These are phyloP conservation scores for Coremacera marginata DNA, from an alignment of 2,888 invertebrate genomes.

Conservation along the genomic window DNA sequence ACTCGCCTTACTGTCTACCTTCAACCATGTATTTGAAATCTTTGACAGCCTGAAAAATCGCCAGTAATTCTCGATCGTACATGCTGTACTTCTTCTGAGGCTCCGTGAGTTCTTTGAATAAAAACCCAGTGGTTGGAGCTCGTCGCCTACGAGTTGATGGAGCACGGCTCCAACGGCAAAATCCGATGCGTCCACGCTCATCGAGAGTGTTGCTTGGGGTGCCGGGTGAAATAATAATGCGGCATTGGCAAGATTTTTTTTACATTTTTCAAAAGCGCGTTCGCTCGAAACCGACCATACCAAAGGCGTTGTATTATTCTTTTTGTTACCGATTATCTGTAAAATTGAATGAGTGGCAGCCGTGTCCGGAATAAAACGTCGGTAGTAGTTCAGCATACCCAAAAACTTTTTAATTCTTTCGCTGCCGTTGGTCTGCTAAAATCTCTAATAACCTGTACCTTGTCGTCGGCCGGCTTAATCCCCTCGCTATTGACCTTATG, in stretches of 20 bases:
- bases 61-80: slow-evolving; percentile 28
- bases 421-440: slow-evolving; percentile 43
- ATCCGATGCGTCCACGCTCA: too few species aligned
- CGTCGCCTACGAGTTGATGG: too few species aligned
- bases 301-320: slow-evolving; percentile 38
- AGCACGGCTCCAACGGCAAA: too few species aligned
- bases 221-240: slow-evolving; percentile 34
- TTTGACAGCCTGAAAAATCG: too few species aligned
- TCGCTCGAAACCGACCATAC: too few species aligned
- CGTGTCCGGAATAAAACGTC: slow-evolving; percentile 39
- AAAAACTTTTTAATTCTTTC: slow-evolving; percentile 44
- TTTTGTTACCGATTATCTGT: slow-evolving; percentile 40
- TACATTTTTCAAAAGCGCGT: too few species aligned
- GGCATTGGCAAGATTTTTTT: slow-evolving; percentile 33
- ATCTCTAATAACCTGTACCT: slow-evolving; percentile 25
- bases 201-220: too few species aligned
- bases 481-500: slow-evolving; percentile 32
- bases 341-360: slow-evolving; percentile 34
- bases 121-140: slow-evolving; percentile 2
- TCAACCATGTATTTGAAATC: too few species aligned
- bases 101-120: slow-evolving; percentile 21
- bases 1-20: too few species aligned
- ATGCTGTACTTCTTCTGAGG: slow-evolving; percentile 41
- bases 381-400: slow-evolving; percentile 48
- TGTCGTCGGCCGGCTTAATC: slow-evolving; percentile 40